phyloP scores from a whole-genome alignment of 2,113 vertebrate species.

The Rallus limicola region DNA sequence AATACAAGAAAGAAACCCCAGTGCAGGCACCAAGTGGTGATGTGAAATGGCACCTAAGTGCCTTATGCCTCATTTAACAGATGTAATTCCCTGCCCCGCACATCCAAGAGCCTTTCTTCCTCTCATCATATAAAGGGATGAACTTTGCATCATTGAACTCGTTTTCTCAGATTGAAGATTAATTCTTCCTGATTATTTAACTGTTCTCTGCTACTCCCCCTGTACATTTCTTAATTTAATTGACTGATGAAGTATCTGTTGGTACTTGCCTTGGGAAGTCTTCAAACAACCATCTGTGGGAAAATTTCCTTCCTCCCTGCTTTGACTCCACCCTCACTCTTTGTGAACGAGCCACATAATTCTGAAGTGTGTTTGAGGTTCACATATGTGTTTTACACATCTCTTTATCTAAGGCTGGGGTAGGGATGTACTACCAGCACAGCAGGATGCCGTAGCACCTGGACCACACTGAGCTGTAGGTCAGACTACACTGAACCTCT shows the following conservation, averaged over 20 bases:
- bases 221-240: neutral
- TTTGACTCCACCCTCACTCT: neutral
- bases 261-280: neutral
- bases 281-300: neutral
- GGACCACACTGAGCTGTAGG: neutral
- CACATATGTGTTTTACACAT: neutral
- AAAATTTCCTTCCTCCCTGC: neutral
- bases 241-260: neutral
- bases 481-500: neutral
- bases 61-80: neutral
- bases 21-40: neutral
- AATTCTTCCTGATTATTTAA: neutral
- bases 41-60: neutral
- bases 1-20: neutral
- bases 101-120: neutral
- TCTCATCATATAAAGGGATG: neutral
- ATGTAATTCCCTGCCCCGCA: neutral
- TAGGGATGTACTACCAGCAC: neutral
- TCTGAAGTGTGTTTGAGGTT: neutral
- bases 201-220: neutral
- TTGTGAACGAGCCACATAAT: neutral
- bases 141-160: neutral
- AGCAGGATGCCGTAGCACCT: neutral
- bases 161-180: neutral
- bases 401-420: neutral